Conservation (phyloP, 2,113 vertebrate genomes). For the Pseudopipra pipra region DNA sequence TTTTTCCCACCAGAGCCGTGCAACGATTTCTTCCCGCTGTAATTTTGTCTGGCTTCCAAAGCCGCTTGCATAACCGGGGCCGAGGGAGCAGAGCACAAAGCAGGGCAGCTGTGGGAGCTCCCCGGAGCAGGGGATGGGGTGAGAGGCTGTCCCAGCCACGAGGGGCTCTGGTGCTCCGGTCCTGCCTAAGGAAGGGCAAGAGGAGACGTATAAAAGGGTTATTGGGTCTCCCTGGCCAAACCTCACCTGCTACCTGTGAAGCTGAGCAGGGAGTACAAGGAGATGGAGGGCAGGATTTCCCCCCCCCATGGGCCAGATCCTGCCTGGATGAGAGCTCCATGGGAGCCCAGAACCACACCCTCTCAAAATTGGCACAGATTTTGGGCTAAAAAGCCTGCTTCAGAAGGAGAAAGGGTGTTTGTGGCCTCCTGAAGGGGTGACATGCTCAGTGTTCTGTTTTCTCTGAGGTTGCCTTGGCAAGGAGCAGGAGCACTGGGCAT, state of each 20-base stretch:
- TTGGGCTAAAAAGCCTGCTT: neutral
- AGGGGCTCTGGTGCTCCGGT: neutral
- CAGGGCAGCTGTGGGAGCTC: neutral
- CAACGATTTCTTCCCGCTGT: neutral
- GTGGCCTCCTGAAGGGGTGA: neutral
- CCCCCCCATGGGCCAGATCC: accelerated
- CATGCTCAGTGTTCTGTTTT: neutral
- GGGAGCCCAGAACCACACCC: neutral
- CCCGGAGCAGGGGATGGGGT: neutral
- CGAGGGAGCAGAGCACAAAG: neutral
- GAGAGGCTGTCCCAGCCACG: neutral
- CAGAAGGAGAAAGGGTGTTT: neutral
- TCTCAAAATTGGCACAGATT: neutral
- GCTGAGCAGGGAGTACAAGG: neutral
- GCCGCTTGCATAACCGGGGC: neutral
- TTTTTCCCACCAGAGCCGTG: slow-evolving; percentile 6
- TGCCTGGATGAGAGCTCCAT: neutral
- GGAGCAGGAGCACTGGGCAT: neutral
- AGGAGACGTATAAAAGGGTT: neutral
- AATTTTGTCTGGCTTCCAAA: slow-evolving; percentile 12
- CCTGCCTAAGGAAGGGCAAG: neutral
- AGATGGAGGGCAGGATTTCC: neutral
- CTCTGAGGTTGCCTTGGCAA: accelerated
- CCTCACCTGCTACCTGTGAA: neutral
- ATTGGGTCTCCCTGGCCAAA: neutral